Conservation (phyloP, 2,888 invertebrate species). For the Hipparchia sbordonii region DNA sequence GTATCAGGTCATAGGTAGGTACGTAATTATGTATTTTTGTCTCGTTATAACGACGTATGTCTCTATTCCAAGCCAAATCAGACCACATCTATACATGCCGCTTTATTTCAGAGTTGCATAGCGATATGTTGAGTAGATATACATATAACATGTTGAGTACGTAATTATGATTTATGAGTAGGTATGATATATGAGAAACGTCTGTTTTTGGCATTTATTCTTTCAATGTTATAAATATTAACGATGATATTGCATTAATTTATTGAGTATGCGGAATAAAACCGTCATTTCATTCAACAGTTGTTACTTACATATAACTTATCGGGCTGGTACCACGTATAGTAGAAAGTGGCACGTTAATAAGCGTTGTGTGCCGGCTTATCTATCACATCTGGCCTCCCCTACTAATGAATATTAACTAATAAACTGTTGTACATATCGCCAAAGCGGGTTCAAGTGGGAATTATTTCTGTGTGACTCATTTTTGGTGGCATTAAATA, state of each 20-base stretch:
- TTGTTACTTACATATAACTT: slow-evolving; percentile 18
- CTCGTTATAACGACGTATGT: too few relatives aligned
- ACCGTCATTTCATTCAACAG: slow-evolving; percentile 19
- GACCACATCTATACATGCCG: too few relatives aligned
- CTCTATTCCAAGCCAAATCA: too few relatives aligned
- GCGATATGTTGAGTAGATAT: too few relatives aligned
- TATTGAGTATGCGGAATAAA: neutral
- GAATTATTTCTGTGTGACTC: slow-evolving; percentile 64
- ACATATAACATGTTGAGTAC: too few relatives aligned
- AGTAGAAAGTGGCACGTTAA: slow-evolving; percentile 43
- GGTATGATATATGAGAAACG: too few relatives aligned
- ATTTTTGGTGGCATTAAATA: slow-evolving; percentile 44
- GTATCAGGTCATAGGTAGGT: too few relatives aligned
- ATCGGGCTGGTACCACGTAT: neutral
- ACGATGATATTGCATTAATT: neutral
- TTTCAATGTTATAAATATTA: too few relatives aligned
- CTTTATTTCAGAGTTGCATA: too few relatives aligned
- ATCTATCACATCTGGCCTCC: slow-evolving; percentile 71
- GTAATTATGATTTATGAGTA: too few relatives aligned
- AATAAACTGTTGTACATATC: slow-evolving; percentile 61
- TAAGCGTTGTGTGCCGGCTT: slow-evolving; percentile 54
- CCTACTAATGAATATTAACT: slow-evolving; percentile 81
- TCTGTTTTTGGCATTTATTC: too few relatives aligned
- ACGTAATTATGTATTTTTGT: too few relatives aligned
- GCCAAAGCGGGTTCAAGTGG: slow-evolving; percentile 55